Conservation (phyloP, 30 jellyfish, hydroid and myxozoan species). For the Chrysaora quinquecirrha region DNA sequence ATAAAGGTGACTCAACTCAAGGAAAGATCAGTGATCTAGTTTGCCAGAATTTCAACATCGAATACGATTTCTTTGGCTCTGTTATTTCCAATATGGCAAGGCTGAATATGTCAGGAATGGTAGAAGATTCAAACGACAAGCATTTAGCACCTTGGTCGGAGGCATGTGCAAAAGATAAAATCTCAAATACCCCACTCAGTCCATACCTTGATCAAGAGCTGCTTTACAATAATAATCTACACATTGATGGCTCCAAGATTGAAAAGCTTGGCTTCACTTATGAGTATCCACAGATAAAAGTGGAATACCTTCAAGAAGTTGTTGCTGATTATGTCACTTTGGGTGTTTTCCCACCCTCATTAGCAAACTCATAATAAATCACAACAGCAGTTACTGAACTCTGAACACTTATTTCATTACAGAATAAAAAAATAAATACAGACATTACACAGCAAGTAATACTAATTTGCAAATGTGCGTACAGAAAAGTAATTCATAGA, state of each 20-base stretch:
- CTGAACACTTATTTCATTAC: no score
- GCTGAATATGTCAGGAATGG: constrained; percentile 84
- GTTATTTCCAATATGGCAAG: constrained; percentile 90
- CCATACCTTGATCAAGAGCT: constrained; percentile 92
- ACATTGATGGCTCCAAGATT: constrained; percentile 83
- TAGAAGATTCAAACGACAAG: constrained; percentile 91
- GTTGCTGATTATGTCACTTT: constrained; percentile 80
- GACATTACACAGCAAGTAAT: no score
- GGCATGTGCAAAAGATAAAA: constrained; percentile 80
- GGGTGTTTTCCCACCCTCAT: constrained; percentile 89
- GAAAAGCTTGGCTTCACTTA: constrained; percentile 83
- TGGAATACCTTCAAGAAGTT: constrained; percentile 70
- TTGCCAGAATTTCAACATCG: constrained; percentile 80
- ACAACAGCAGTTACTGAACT: constrained; percentile 17
- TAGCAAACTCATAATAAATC: no score
- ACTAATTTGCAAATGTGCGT: no score
- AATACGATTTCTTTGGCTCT: constrained; percentile 88
- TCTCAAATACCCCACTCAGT: constrained; percentile 88
- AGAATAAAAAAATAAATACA: no score
- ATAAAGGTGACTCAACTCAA: constrained; percentile 83
- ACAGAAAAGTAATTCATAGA: no score
- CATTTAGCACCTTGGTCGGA: constrained; percentile 97
- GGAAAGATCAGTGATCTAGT: constrained; percentile 88
- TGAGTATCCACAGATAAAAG: constrained; percentile 72
- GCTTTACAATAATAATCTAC: constrained; percentile 82